Evolutionary conservation across 2,888 invertebrate species (phyloP).

Genomic region (Galerucella pusilla): DNA sequence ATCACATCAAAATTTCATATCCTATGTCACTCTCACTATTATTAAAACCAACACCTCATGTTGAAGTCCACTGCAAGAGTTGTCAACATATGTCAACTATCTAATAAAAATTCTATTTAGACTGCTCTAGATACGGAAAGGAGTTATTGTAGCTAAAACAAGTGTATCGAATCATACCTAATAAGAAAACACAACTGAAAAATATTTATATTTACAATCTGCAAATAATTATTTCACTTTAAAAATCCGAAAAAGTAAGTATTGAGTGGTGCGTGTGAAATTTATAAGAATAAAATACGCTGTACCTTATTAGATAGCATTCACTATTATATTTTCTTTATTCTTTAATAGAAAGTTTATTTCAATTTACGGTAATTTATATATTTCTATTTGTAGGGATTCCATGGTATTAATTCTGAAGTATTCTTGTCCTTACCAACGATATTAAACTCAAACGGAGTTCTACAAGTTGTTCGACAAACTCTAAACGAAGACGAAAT

Average conservation of each 20-base stretch:
- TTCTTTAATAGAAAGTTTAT: background rate
- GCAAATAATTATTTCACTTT: background rate
- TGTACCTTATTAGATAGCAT: constrained; percentile 4
- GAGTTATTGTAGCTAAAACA: no score
- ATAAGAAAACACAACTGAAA: no score
- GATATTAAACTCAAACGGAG: constrained; percentile 77
- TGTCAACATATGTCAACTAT: no score
- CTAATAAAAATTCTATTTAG: no score
- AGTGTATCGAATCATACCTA: no score
- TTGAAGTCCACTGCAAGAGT: no score
- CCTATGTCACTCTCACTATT: no score
- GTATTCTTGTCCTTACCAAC: constrained; percentile 90
- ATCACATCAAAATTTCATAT: no score
- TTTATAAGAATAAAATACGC: constrained; percentile 10
- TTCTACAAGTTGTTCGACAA: constrained; percentile 79
- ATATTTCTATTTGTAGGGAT: constrained; percentile 70
- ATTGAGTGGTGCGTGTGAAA: constrained; percentile 8
- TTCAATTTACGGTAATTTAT: constrained; percentile 3
- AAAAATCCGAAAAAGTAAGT: background rate
- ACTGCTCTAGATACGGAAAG: no score
- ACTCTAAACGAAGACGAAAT: constrained; percentile 75
- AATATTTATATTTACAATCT: background rate
- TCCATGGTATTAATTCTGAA: constrained; percentile 83
- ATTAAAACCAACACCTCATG: no score
- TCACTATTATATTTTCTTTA: background rate